Percentiles rank a stretch among this genome's conserved stretches.
Conservation (phyloP, 2,113 vertebrate genomes). For the Siniperca chuatsi region DNA sequence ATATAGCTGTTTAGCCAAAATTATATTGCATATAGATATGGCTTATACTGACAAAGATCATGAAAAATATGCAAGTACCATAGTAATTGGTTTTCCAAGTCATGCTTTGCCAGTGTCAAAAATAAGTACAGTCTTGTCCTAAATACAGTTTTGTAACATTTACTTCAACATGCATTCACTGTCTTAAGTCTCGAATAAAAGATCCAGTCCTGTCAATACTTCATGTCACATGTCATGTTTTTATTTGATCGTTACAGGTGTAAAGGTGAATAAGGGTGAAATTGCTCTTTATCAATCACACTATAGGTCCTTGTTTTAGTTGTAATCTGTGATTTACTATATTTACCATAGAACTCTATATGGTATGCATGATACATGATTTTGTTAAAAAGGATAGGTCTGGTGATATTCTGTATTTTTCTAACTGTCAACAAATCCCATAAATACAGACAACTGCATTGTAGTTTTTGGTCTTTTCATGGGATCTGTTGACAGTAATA, state of each 20-base stretch:
- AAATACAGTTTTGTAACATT: constrained; percentile 72
- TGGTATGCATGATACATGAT: no score
- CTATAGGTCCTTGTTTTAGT: no score
- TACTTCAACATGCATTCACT: constrained; percentile 51
- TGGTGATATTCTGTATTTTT: no score
- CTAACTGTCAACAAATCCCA: no score
- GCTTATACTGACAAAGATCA: constrained; percentile 53
- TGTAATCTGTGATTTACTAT: no score
- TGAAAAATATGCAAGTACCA: constrained; percentile 48
- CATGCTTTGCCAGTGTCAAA: constrained; percentile 55
- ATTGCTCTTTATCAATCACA: no score
- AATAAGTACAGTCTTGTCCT: constrained; percentile 48
- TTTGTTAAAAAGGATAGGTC: no score
- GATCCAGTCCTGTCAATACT: constrained; percentile 21
- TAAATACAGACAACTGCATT: background rate
- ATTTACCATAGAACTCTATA: no score
- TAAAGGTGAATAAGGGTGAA: background rate
- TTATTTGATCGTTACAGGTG: constrained; percentile 8
- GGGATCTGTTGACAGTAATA: background rate
- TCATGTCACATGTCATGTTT: background rate
- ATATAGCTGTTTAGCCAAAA: constrained; percentile 55
- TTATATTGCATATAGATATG: constrained; percentile 53
- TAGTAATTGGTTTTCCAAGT: constrained; percentile 44
- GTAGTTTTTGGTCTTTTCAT: background rate
- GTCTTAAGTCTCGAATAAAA: constrained; percentile 67